phyloP scores from a whole-genome alignment of 2,888 invertebrate genomes.

The Nephrotoma guestfalica region DNA sequence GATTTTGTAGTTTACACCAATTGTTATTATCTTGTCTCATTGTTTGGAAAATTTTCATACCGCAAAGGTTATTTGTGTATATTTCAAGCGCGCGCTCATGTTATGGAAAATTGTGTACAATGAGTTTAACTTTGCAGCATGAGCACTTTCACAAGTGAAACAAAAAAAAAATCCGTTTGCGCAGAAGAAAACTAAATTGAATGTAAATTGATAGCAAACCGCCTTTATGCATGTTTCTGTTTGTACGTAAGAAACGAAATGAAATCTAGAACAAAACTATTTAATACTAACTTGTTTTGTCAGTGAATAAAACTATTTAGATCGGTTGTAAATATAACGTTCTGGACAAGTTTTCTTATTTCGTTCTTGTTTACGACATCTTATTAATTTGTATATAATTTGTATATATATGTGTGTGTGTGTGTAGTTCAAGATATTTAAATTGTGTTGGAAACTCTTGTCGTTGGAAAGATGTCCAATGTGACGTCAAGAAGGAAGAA shows the following conservation, averaged over 20 bases:
- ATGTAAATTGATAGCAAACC: too few relatives aligned
- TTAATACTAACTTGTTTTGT: background rate
- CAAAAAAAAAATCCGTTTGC: background rate
- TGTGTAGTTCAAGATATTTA: background rate
- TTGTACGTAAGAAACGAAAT: background rate
- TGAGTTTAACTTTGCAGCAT: background rate
- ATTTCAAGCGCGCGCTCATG: background rate
- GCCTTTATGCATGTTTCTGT: too few relatives aligned
- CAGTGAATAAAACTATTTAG: background rate
- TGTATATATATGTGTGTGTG: too few relatives aligned
- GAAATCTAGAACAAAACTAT: background rate
- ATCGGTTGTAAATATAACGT: background rate
- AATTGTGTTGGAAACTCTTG: background rate
- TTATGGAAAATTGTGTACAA: background rate
- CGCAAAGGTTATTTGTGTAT: background rate
- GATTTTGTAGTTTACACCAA: background rate
- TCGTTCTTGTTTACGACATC: background rate
- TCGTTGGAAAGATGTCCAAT: background rate
- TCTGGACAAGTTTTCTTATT: background rate
- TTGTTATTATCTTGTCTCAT: background rate
- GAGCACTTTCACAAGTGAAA: background rate
- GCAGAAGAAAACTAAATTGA: too few relatives aligned
- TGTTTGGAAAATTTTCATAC: background rate
- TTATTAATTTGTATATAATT: background rate
- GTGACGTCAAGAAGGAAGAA: slow-evolving; percentile 3